Evolutionary conservation across 2,797 vertebrate genomes (phyloP).

Genomic region (Coilia nasus): DNA sequence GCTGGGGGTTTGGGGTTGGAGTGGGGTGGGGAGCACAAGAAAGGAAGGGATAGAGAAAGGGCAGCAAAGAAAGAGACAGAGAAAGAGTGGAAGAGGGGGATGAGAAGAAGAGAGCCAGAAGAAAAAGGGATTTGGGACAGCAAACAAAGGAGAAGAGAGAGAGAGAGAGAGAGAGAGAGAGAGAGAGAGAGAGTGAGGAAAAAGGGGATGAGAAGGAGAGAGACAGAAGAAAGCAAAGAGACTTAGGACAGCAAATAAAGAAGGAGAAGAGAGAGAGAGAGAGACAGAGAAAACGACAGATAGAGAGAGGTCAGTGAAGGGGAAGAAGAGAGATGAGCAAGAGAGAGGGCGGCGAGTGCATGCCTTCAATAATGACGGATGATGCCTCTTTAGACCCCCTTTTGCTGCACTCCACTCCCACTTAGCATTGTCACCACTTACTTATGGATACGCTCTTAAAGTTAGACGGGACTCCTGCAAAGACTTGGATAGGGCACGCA

Average conservation of each 20-base stretch:
- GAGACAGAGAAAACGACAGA: too few species aligned
- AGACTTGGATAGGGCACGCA: too few species aligned
- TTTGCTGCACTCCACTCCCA: background rate
- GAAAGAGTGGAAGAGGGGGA: slow-evolving; percentile 20
- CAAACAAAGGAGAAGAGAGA: background rate
- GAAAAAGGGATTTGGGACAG: slow-evolving; percentile 2
- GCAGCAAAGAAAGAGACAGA: background rate
- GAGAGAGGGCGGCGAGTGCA: background rate
- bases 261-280: too few species aligned
- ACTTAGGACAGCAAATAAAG: too few species aligned
- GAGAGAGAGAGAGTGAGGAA: background rate
- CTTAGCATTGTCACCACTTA: background rate
- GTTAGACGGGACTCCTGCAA: background rate
- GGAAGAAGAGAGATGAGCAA: background rate
- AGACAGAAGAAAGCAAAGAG: slow-evolving; percentile 6
- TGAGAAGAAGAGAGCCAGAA: slow-evolving; percentile 17
- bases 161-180: background rate
- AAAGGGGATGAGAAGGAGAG: too few species aligned
- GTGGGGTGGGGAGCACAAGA: slow-evolving; percentile 31
- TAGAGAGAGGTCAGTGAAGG: too few species aligned
- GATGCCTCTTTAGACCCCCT: background rate
- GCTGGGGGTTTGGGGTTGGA: slow-evolving; percentile 30
- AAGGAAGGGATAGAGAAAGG: background rate
- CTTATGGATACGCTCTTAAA: background rate
- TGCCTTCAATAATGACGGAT: slow-evolving; percentile 23